A percentile compares a stretch with the other conserved stretches of the same genome.
Conservation (phyloP, 2,797 vertebrate genomes). For the Cuculus canorus region DNA sequence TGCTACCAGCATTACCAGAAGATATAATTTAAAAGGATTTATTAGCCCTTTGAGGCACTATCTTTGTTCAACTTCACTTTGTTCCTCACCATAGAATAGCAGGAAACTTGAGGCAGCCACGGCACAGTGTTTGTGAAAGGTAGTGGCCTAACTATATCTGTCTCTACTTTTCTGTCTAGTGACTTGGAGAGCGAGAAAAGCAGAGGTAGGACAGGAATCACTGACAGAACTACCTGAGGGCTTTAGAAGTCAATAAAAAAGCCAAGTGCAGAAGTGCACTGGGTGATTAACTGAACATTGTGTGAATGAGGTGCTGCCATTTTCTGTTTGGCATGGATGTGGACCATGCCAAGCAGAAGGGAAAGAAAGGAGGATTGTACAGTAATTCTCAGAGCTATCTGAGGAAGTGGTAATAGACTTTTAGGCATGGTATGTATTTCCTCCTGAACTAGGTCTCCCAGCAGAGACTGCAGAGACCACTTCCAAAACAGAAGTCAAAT, state of each 20-base stretch:
- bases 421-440: background rate
- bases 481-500: background rate
- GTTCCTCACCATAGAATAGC: background rate
- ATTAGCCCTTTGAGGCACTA: background rate
- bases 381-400: background rate
- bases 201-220: background rate
- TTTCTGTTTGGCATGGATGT: background rate
- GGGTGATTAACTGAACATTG: background rate
- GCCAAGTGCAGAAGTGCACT: background rate
- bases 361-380: background rate
- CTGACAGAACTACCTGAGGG: background rate
- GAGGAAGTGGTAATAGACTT: background rate
- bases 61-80: background rate
- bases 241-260: background rate
- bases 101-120: background rate
- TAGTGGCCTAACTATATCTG: background rate
- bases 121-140: background rate
- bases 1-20: background rate
- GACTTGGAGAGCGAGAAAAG: background rate
- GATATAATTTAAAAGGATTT: background rate
- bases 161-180: background rate
- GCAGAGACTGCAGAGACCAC: background rate
- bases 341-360: background rate
- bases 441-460: background rate
- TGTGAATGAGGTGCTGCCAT: background rate